These are phyloP conservation scores for Pyrrhosoma nymphula DNA, from an alignment of 2,888 invertebrate species.

Conservation along the genomic window DNA sequence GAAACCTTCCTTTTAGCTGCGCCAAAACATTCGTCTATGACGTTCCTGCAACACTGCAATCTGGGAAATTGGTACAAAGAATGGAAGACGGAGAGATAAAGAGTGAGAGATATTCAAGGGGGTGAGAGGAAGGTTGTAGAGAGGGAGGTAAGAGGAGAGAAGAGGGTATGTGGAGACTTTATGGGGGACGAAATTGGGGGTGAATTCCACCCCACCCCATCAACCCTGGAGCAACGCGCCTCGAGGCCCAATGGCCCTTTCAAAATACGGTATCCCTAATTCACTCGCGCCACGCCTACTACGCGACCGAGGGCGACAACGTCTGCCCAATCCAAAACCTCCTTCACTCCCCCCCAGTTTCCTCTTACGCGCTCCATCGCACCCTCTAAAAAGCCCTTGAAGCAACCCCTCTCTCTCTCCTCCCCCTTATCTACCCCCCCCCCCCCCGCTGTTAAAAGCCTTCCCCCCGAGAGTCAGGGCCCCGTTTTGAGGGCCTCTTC, in stretches of 20 bases:
- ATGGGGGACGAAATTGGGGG: neutral
- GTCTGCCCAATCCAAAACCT: neutral
- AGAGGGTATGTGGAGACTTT: neutral
- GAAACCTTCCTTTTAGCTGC: too few relatives aligned
- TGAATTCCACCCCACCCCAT: neutral
- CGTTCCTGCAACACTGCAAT: too few relatives aligned
- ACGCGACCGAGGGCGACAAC: neutral
- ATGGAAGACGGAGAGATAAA: neutral
- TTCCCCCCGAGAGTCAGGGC: neutral
- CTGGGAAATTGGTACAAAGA: too few relatives aligned
- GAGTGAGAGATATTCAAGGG: too few relatives aligned
- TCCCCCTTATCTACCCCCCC: too few relatives aligned
- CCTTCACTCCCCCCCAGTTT: neutral
- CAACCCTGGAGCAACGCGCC: neutral
- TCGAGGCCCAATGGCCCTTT: constrained; percentile 21
- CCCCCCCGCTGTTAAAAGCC: neutral
- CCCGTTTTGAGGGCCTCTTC: neutral
- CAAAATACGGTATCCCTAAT: neutral
- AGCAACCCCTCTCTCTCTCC: neutral
- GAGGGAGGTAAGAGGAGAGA: neutral
- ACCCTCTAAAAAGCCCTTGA: neutral
- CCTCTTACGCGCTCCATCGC: neutral
- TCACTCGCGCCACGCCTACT: neutral
- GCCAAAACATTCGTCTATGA: too few relatives aligned
- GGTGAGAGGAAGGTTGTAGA: neutral